Evolutionary conservation across 2,113 vertebrate genomes (phyloP).

Genomic region (Glaucidium brasilianum): DNA sequence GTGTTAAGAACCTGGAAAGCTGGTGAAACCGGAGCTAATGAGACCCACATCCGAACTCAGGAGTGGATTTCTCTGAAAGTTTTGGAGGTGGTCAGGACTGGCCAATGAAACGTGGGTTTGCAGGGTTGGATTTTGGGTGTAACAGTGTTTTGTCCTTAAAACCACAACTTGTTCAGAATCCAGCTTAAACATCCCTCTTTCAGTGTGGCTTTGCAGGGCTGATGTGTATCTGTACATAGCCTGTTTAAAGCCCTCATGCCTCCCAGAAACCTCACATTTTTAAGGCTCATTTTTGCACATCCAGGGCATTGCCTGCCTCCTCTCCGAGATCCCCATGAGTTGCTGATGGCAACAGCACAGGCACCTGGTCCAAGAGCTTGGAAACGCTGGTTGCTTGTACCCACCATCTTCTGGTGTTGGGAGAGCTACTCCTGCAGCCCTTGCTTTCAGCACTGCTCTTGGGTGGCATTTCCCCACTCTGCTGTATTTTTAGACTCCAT

Average conservation of each 20-base stretch:
- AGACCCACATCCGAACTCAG: not conserved
- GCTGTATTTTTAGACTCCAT: not conserved
- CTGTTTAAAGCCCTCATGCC: not conserved
- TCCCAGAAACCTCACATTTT: not conserved
- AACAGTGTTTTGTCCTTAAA: not conserved
- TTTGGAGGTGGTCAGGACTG: not conserved
- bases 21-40: not conserved
- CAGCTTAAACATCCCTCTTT: not conserved
- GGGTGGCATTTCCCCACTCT: not conserved
- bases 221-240: not conserved
- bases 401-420: not conserved
- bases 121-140: not conserved
- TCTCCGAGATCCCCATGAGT: too few species aligned
- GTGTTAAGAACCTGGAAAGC: not conserved
- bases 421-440: too few species aligned
- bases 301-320: not conserved
- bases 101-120: not conserved
- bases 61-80: not conserved
- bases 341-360: not conserved
- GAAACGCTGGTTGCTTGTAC: not conserved
- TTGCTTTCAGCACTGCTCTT: not conserved
- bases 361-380: not conserved
- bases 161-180: not conserved
- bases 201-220: not conserved
- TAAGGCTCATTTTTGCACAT: not conserved